Evolutionary conservation across 2,888 invertebrate species (phyloP), one percentile per base, ranked within the genome.

Genomic region (Pediacus dermestoides): DNA sequence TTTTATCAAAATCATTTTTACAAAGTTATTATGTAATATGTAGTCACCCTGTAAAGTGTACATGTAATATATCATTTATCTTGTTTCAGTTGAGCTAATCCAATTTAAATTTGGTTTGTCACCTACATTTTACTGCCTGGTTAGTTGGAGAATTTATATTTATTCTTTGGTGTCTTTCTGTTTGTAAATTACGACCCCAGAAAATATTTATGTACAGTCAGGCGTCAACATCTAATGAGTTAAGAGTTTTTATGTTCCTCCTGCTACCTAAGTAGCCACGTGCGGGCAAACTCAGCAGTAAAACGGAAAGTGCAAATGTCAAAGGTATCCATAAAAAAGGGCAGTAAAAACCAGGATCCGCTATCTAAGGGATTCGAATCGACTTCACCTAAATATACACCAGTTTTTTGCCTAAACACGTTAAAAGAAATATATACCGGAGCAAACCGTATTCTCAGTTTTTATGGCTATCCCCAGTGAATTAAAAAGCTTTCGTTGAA

Each of bases 241-340:
- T 28, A 30, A 38, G 25, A 34, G 33, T 27, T 42, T 44, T 42
- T 37, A 39, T 21, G 37, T 16, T 27, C n/a, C n/a, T 35, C 16
- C 15, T 26, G 16, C 26, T 32, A 27, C 26, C 23, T 37, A 40
- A 43, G 40, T 43, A 35, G 42, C 39, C 39, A 43, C 39, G 46
- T 46, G 42, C 40, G 39, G 31, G 34, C 42, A 12, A 28, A 37
- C 34, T 42, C 46, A 43, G 46, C 42, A 46, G 12, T 46, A 46
- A 47, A 52, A 44, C 41, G 39, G 33, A 43, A 42, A 52, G 51
- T 49, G 51, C 50, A 48, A 54, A 54, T 48, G 52, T 51, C 48
- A 46, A 48, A 49, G 50, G 48, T 40, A 39, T 36, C 42, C 41
- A 46, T 48, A 48, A 50, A 52, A 39, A 52, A 44, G 25, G 36